Evolutionary conservation across 2,888 invertebrate species (phyloP), one percentile per base, ranked within the genome.

Genomic region (Lasioglossum morio): DNA sequence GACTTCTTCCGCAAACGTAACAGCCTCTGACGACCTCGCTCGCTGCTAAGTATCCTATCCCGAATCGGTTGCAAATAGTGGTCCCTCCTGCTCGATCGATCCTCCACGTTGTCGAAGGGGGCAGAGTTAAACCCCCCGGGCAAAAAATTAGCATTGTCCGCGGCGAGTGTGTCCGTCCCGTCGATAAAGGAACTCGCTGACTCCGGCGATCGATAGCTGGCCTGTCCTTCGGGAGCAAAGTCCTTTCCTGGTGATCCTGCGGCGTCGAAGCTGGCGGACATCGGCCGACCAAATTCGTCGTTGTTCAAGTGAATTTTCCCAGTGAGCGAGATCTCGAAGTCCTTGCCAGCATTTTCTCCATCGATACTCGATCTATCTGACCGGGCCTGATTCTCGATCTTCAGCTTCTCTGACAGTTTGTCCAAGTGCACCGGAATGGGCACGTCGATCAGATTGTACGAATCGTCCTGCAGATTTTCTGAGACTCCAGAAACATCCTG

Each of bases 301-400:
- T 87, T 90, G n/a, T 90, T 86, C 72, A 93, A 80, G 81, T 92
- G 92, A 79, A 93, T 89, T 46, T 89, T 92, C 12, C 92, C 92
- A 2, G 82, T 92, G 46, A 93, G 74, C 3, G 93, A 93, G 70
- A 93, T 92, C 19, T 90, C 88, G 63, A 91, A 85, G 37, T 86
- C 85, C 16, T 81, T 85, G 7, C 76, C 85, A 1, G 23, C 34
- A 0, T 8, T 60, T 0, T 19, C n/a, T 5, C 23, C 34, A 0
- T 40, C 46, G 23, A 4, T 43, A 2, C 4, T 40, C 2, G 82
- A 66, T 37, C 37, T 69, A 1, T 34, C 69, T 4, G 69, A 23
- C 1, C 63, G 19, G 8, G 46, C n/a, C 34, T 48, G 53, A n/a
- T 30, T 66, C 19, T 79, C 76, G 19, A 12, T 63, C 40, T 48